phyloP scores from a whole-genome alignment of 2,113 vertebrate genomes.

The Halcyon malimbica region DNA sequence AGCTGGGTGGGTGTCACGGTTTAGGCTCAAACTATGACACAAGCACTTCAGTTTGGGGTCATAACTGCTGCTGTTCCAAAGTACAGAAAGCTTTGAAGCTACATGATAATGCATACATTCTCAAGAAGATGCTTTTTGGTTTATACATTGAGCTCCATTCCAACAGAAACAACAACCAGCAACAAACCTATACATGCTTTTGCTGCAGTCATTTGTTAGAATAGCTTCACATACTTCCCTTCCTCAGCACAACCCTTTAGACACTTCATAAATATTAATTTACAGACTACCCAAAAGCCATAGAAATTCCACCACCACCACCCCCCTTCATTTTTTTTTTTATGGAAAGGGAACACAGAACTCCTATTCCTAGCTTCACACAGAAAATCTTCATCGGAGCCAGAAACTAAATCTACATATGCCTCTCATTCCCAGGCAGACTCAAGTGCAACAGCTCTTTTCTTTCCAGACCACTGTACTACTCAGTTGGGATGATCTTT shows the following conservation, averaged over 20 bases:
- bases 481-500: not conserved
- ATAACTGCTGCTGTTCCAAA: not conserved
- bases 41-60: not conserved
- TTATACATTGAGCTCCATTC: not conserved
- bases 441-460: not conserved
- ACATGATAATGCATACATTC: not conserved
- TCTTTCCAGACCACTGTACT: not conserved
- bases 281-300: not conserved
- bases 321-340: not conserved
- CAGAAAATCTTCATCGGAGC: not conserved
- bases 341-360: not conserved
- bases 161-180: not conserved
- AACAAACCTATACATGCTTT: not conserved
- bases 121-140: not conserved
- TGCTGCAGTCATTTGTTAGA: not conserved
- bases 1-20: too few species aligned
- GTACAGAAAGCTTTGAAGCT: not conserved
- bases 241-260: not conserved
- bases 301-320: not conserved
- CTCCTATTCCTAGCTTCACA: not conserved
- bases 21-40: not conserved
- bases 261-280: slow-evolving; percentile 5
- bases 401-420: not conserved
- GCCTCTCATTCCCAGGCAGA: not conserved
- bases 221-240: not conserved